Conservation (phyloP, 2,888 invertebrate species). For the Sericinus montela region DNA sequence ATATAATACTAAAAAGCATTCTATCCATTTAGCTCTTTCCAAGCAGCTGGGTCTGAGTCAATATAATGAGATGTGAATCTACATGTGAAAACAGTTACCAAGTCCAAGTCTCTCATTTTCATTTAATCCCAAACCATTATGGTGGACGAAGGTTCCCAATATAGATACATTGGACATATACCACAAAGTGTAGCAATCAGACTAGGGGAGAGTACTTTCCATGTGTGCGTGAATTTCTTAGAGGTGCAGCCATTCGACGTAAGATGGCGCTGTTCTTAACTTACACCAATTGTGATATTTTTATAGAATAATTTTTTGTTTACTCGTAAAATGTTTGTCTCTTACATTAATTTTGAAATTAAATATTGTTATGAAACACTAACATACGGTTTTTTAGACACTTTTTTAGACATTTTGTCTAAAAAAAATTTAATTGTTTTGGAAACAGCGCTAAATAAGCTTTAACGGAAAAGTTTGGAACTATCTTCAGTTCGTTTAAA, state of each 20-base stretch:
- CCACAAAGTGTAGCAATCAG: neutral
- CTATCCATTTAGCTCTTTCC: too few species aligned
- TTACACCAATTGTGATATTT: neutral
- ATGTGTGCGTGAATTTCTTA: slow-evolving; percentile 28
- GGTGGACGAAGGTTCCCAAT: slow-evolving; percentile 4
- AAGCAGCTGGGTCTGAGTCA: too few species aligned
- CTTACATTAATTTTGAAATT: too few species aligned
- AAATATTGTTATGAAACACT: too few species aligned
- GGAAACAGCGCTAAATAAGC: neutral
- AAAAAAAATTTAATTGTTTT: too few species aligned
- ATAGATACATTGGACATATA: slow-evolving; percentile 2
- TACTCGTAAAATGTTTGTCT: too few species aligned
- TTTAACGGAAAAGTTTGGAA: slow-evolving; percentile 8
- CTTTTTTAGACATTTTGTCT: too few species aligned
- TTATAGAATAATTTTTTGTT: too few species aligned
- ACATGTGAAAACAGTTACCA: neutral
- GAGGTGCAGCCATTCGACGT: slow-evolving; percentile 59
- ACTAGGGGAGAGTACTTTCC: slow-evolving; percentile 16
- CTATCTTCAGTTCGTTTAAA: neutral
- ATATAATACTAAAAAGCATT: too few species aligned
- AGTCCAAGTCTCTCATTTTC: neutral
- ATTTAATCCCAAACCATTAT: neutral
- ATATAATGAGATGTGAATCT: too few species aligned
- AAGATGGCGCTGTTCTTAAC: slow-evolving; percentile 54
- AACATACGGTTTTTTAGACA: too few species aligned